A percentile compares a stretch with the other conserved stretches of the same genome.
Conservation (phyloP, 1,140 invertebrate genomes). For the Anagrus nilaparvatae region DNA sequence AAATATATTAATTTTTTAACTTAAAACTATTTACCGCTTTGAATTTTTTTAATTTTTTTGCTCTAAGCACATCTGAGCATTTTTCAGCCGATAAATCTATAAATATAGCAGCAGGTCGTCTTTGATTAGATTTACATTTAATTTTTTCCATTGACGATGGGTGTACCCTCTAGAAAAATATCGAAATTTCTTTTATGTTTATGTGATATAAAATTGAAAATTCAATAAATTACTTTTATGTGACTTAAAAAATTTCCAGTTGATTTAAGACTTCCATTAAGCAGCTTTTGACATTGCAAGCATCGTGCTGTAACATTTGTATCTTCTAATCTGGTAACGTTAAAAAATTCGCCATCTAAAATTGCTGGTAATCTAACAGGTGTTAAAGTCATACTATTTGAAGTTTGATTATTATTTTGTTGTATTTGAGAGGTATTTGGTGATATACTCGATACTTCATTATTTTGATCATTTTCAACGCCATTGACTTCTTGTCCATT, state of each 20-base stretch:
- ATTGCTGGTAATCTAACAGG: conserved; percentile 39
- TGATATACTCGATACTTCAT: conserved; percentile 16
- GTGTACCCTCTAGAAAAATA: conserved; percentile 34
- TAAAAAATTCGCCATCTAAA: conserved; percentile 39
- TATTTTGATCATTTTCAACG: conserved; percentile 26
- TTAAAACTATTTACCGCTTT: conserved; percentile 24
- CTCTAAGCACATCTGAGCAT: conserved; percentile 28
- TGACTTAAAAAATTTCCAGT: conserved; percentile 42
- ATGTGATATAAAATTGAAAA: conserved; percentile 7
- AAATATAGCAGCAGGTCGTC: conserved; percentile 37
- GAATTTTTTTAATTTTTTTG: conserved; percentile 34
- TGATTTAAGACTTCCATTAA: conserved; percentile 40
- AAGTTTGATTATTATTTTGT: conserved; percentile 23
- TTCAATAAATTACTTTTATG: conserved; percentile 31
- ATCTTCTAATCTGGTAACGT: conserved; percentile 36
- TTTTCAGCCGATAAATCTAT: conserved; percentile 33
- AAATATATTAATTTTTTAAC: neutral
- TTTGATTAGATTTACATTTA: conserved; percentile 39
- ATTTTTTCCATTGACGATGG: conserved; percentile 37
- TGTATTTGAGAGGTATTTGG: conserved; percentile 17
- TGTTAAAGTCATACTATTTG: conserved; percentile 28
- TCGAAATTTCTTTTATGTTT: conserved; percentile 5
- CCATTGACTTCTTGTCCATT: conserved; percentile 17
- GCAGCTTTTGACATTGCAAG: conserved; percentile 36
- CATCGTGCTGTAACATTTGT: conserved; percentile 38